These are phyloP conservation scores for Octopus bimaculoides DNA, from an alignment of 1,140 invertebrate genomes.

Conservation along the genomic window DNA sequence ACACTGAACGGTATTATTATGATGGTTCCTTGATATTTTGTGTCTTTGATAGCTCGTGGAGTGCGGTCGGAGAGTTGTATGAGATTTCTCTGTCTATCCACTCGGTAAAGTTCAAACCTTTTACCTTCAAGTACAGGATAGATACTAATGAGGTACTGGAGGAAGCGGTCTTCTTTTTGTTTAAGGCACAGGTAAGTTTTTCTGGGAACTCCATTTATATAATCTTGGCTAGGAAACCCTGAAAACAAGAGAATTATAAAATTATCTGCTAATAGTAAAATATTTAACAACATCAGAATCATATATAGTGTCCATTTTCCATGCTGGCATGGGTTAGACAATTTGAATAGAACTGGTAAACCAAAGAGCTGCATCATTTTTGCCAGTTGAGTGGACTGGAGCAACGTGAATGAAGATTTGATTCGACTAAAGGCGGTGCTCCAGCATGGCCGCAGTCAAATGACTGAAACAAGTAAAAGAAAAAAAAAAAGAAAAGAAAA, in stretches of 20 bases:
- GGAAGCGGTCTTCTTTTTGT: slow-evolving; percentile 13
- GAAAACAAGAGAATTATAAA: neutral
- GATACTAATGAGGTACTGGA: slow-evolving; percentile 11
- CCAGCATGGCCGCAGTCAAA: too few relatives aligned
- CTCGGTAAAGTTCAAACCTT: slow-evolving; percentile 23
- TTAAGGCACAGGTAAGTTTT: slow-evolving; percentile 21
- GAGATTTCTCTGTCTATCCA: slow-evolving; percentile 26
- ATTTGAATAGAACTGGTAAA: too few relatives aligned
- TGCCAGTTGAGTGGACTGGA: too few relatives aligned
- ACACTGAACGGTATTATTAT: slow-evolving; percentile 22
- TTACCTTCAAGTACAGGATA: slow-evolving; percentile 19
- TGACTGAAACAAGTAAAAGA: too few relatives aligned
- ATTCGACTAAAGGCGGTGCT: too few relatives aligned
- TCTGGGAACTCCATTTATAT: slow-evolving; percentile 17
- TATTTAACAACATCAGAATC: too few relatives aligned
- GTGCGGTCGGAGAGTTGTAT: slow-evolving; percentile 16
- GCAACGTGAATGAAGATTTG: too few relatives aligned
- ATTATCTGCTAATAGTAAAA: too few relatives aligned
- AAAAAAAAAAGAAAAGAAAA: too few relatives aligned
- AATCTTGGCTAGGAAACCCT: slow-evolving; percentile 26
- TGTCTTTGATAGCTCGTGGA: slow-evolving; percentile 28
- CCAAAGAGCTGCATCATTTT: too few relatives aligned
- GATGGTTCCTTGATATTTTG: slow-evolving; percentile 26
- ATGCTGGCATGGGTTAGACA: too few relatives aligned
- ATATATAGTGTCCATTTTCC: too few relatives aligned